Percentiles rank a stretch among this genome's conserved stretches.
Conservation (phyloP, 2,888 invertebrate species). For the Terebella lapidaria region DNA sequence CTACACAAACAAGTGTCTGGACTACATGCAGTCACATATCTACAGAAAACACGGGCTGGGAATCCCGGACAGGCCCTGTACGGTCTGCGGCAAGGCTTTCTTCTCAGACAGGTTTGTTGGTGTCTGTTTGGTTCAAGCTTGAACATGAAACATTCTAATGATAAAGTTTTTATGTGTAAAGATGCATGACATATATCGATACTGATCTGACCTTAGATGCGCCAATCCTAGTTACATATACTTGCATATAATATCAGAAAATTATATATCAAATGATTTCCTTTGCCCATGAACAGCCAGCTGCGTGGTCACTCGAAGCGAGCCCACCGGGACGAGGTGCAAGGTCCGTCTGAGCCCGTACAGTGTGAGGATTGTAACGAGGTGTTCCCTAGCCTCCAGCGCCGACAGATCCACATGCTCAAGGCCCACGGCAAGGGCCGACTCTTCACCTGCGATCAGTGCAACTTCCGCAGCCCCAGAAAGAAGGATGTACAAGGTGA, state of each 20-base stretch:
- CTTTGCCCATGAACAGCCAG: constrained; percentile 13
- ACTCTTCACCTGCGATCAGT: constrained; percentile 23
- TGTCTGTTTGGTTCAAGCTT: too few species aligned
- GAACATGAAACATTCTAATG: too few species aligned
- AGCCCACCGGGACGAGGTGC: neutral
- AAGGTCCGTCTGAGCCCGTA: neutral
- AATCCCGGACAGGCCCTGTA: constrained; percentile 5
- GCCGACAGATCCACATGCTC: constrained; percentile 20
- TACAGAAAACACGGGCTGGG: constrained; percentile 12
- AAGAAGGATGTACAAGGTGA: constrained; percentile 28
- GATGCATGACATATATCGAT: too few species aligned
- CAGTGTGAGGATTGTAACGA: constrained; percentile 17
- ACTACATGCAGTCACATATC: constrained; percentile 17
- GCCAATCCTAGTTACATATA: too few species aligned
- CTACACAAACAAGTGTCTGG: constrained; percentile 10
- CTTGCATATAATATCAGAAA: too few species aligned
- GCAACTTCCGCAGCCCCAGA: constrained; percentile 23
- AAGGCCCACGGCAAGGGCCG: constrained; percentile 23
- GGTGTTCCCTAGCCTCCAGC: constrained; percentile 8
- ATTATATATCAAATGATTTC: neutral
- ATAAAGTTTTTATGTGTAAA: too few species aligned
- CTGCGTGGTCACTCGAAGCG: constrained; percentile 11
- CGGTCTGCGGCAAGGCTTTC: constrained; percentile 7
- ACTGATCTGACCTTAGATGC: too few species aligned
- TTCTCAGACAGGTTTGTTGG: constrained; percentile 12